Evolutionary conservation across 2,797 vertebrate species (phyloP), one percentile per base, ranked within the genome.

Genomic region (Miichthys miiuy): DNA sequence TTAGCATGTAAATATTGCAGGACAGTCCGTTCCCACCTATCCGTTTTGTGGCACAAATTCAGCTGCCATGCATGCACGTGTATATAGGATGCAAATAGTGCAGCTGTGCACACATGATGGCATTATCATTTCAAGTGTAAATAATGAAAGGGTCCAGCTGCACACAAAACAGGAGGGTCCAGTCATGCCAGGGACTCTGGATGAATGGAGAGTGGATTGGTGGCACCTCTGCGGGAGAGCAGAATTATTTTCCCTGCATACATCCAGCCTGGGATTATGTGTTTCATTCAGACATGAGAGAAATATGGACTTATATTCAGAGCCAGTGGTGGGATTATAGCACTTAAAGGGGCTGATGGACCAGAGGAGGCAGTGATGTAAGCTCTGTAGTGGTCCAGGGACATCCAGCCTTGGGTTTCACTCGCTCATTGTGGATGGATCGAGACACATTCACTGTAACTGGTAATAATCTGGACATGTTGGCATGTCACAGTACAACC

Each of bases 101-200:
- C 93, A 95, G 93, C 93, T 94, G 93, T 86, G 90, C 83, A 87
- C 85, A 91, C 90, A 89, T 90, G 89, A 90, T 90, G 89, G 86
- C 85, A 93, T 95, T 94, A 93, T 94, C 88, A 92, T 94, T 92
- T 93, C 81, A 90, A 94, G 92, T 91, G 86, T 94, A 92, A 92
- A 93, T 92, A 93, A 92, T 91, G 88, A 95, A 93, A 93, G 86
- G 85, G 77, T 91, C 88, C 91, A 94, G 91, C 93, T 95, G 94
- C 91, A 92, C 82, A 78, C 85, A 87, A 87, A 91, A 38, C 7
- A 81, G 52, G 80, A 88, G 68, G 46, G 71, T 81, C 76, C 61
- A 14, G 55, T 50, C 77, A 38, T 83, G 82, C 80, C 85, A 84
- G 84, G 42, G 67, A 67, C 79, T 72, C 79, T 72, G 76, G 41